Percentiles rank a stretch among this genome's conserved stretches.
Evolutionary conservation across 2,113 vertebrate species (phyloP).

Genomic region (Bothrops jararaca): DNA sequence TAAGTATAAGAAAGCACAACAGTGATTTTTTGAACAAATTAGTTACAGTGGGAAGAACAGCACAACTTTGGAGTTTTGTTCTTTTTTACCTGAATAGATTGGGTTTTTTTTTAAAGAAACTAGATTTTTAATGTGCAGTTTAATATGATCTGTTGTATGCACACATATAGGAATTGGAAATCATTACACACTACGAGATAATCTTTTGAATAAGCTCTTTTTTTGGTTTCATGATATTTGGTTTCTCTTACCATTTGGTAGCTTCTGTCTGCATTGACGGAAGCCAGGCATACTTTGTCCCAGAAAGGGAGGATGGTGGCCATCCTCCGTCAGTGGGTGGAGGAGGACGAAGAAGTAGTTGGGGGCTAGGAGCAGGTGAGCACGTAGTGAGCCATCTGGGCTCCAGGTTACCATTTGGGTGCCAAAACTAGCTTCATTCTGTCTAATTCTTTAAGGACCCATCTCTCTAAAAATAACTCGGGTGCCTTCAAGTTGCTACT

Average conservation of each 20-base stretch:
- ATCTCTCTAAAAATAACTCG: slow-evolving; percentile 49
- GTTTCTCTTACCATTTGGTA: slow-evolving; percentile 23
- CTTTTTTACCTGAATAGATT: slow-evolving; percentile 47
- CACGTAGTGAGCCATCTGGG: slow-evolving; percentile 20
- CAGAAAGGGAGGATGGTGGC: slow-evolving; percentile 16
- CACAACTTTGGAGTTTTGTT: slow-evolving; percentile 45
- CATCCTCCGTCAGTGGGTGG: not conserved
- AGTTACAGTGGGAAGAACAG: slow-evolving; percentile 48
- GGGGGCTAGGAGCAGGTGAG: slow-evolving; percentile 42
- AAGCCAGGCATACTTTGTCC: not conserved
- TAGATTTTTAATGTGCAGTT: slow-evolving; percentile 52
- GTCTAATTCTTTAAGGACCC: slow-evolving; percentile 32
- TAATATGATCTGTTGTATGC: slow-evolving; percentile 67
- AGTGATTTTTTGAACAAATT: slow-evolving; percentile 68
- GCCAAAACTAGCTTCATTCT: slow-evolving; percentile 32
- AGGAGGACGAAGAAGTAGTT: not conserved
- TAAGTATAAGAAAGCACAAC: slow-evolving; percentile 54
- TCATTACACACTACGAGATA: slow-evolving; percentile 68
- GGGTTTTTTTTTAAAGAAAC: slow-evolving; percentile 57
- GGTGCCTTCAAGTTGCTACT: slow-evolving; percentile 65
- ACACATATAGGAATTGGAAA: slow-evolving; percentile 63
- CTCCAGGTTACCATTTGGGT: slow-evolving; percentile 23
- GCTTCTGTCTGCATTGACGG: slow-evolving; percentile 18
- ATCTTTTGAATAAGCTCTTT: slow-evolving; percentile 67
- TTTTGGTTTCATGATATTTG: slow-evolving; percentile 53